Base-by-base conservation (phyloP, 2,888 invertebrate genomes). In the Spisula subtruncata region DNA sequence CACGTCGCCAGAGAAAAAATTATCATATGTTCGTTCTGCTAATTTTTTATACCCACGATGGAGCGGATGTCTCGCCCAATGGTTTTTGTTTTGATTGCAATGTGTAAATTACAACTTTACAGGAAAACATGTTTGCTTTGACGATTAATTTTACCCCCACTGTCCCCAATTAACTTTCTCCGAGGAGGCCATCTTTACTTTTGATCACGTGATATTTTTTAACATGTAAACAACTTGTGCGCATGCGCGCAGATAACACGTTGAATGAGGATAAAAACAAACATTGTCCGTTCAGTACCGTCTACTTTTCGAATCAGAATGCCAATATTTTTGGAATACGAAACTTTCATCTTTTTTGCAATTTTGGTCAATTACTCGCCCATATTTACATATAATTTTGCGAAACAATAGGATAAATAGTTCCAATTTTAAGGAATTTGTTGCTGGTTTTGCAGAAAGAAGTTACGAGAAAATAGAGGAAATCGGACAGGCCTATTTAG, bases 191-290 rank as follows among this genome's bases (percentile, higher is more conserved):
- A 91, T 91, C 79, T 91, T 91, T 83, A 85, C 29, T 41, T 48
- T 41, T 48, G 46, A 35, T 92, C 89, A 90, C 89, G 89, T 91
- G 92, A 89, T 82, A 79, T 83, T 66, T 66, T 81, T 29, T 75
- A 85, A 88, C 89, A 89, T 92, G 94, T 94, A 94, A 94, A 94
- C 94, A 94, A 92, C 86, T 86, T 91, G n/a, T 90, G 88, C 93
- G 93, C 94, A 94, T 93, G 93, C 93, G 91, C 71, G 25, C 18
- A n/a, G 20, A 60, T 25, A 35, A 81, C 41, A 41, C 48, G 81
- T n/a, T 32, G 75, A 35, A 16, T 16, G 12, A 18, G 75, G 75
- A 14, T 75, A 66, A 66, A 66, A 66, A n/a, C 60, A 66, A 66
- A 66, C 25, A 2, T 8, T n/a, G 60, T n/a, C 60, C 25, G 60